Percentiles rank a stretch among this genome's conserved stretches.
These are phyloP conservation scores for Musca domestica DNA, from an alignment of 1,140 invertebrate genomes.

Conservation along the genomic window DNA sequence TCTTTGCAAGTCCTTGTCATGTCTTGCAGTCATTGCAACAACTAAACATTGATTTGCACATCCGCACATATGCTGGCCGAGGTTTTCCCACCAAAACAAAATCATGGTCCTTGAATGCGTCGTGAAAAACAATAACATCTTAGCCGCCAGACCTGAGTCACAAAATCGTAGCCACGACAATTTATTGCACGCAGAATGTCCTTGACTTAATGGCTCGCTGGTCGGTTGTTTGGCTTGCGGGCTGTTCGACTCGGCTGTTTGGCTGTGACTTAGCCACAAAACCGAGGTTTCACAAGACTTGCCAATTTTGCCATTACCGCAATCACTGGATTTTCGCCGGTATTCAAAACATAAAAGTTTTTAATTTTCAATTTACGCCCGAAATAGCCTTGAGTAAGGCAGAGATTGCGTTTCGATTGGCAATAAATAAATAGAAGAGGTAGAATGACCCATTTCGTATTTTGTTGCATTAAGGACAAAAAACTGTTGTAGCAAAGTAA, in stretches of 20 bases:
- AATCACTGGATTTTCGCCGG: neutral
- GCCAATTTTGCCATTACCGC: slow-evolving; percentile 14
- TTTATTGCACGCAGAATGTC: slow-evolving; percentile 17
- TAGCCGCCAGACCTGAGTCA: too few species aligned
- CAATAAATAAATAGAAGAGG: too few species aligned
- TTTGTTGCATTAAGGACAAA: too few species aligned
- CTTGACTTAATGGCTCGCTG: slow-evolving; percentile 9
- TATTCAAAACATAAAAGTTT: neutral
- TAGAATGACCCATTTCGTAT: too few species aligned
- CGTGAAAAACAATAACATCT: neutral
- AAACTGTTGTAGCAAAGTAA: too few species aligned
- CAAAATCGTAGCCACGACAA: neutral
- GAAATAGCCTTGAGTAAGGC: neutral
- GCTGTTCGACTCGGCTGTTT: neutral
- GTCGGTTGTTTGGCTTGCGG: too few species aligned
- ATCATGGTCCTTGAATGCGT: slow-evolving; percentile 2
- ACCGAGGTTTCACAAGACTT: slow-evolving; percentile 14
- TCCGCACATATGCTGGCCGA: neutral
- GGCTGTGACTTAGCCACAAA: slow-evolving; percentile 17
- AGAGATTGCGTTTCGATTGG: too few species aligned
- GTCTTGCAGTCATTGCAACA: neutral
- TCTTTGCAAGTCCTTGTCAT: neutral
- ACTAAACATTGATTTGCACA: too few species aligned
- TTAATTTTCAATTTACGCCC: slow-evolving; percentile 14
- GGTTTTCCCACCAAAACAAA: slow-evolving; percentile 7